These are phyloP conservation scores for Tanytarsus gracilentus DNA, from an alignment of 2,888 invertebrate species.

Conservation along the genomic window DNA sequence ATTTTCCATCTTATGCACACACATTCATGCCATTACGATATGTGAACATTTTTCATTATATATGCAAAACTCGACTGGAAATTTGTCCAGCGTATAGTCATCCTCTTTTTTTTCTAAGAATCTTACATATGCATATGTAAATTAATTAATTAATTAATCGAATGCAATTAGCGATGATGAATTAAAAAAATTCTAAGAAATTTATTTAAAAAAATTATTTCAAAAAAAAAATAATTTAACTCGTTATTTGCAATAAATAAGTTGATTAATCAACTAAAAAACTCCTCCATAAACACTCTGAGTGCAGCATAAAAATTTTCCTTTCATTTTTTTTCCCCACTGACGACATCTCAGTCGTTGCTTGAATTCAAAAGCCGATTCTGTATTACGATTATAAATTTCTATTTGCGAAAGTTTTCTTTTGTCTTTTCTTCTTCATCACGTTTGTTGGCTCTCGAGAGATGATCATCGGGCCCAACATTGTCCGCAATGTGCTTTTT, in stretches of 20 bases:
- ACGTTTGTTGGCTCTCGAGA: background rate
- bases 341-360: background rate
- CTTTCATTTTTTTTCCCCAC: slow-evolving; percentile 8
- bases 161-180: too few species aligned
- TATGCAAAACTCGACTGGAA: too few species aligned
- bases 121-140: too few species aligned
- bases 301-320: background rate
- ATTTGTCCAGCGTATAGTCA: too few species aligned
- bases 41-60: background rate
- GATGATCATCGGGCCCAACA: background rate
- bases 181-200: too few species aligned
- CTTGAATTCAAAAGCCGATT: background rate
- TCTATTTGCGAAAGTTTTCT: background rate
- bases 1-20: background rate
- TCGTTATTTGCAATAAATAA: background rate
- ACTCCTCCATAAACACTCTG: slow-evolving; percentile 4
- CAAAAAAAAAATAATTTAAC: background rate
- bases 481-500: background rate
- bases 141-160: too few species aligned
- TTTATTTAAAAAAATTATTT: too few species aligned
- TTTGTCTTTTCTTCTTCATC: background rate
- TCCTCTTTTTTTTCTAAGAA: too few species aligned
- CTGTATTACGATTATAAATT: background rate
- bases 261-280: background rate
- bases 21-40: background rate